phyloP scores from a whole-genome alignment of 2,113 vertebrate genomes.

The Deroptyus accipitrinus region DNA sequence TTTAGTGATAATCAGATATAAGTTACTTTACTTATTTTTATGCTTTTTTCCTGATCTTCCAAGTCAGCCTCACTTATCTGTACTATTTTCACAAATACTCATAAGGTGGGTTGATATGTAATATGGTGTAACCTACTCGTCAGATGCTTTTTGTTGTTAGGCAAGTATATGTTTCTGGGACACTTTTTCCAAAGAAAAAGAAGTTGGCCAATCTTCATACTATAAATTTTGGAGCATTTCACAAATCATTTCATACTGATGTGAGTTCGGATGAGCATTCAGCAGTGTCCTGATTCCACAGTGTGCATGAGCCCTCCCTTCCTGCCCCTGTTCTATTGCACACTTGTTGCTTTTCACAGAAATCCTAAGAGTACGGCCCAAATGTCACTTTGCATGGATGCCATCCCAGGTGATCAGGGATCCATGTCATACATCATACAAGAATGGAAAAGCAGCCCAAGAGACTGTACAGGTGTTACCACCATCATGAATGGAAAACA shows the following conservation, averaged over 20 bases:
- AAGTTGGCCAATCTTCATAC: neutral
- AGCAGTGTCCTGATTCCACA: fast-evolving
- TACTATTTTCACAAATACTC: neutral
- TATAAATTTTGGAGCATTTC: neutral
- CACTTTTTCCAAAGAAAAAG: neutral
- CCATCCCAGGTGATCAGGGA: neutral
- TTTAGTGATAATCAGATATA: neutral
- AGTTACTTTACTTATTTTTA: neutral
- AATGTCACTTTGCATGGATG: neutral
- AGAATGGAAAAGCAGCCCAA: neutral
- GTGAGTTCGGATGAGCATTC: neutral
- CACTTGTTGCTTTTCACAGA: neutral
- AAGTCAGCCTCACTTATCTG: fast-evolving
- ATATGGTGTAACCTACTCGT: neutral
- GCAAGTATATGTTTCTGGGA: neutral
- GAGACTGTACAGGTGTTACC: neutral
- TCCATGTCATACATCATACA: fast-evolving
- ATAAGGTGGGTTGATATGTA: neutral
- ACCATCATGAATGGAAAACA: neutral
- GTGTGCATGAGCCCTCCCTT: fast-evolving
- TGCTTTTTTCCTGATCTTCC: neutral
- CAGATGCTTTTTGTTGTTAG: neutral
- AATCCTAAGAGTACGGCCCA: neutral
- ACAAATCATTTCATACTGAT: neutral
- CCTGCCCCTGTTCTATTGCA: neutral